Base-by-base conservation (phyloP, 2,113 vertebrate species). In the Alectura lathami region DNA sequence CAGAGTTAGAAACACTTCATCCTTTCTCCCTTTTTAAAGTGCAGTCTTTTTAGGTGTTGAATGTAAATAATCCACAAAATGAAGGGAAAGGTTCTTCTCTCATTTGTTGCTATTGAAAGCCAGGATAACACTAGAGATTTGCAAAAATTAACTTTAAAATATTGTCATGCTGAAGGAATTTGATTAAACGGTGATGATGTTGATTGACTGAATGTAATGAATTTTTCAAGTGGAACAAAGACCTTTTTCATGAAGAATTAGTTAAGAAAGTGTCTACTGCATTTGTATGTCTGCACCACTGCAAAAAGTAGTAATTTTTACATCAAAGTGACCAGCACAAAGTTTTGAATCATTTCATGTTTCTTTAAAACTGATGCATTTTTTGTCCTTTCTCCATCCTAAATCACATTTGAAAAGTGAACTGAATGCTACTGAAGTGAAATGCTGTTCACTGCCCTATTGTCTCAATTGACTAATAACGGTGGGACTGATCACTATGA, bases 41-140 rank as follows among this genome's bases (percentile, higher is more conserved):
- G 50, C n/a, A 13, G 66, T 88, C 78, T 92, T 96, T 96, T 96
- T 53, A 77, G 86, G 64, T 94, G 93, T 64, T 83, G 77, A 89
- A 97, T 81, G 42, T 47, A 97, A 96, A 96, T 95, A 88, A 90
- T 90, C 54, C 69, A 76, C 57, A 82, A 91, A 94, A 96, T 83
- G 36, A 92, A 94, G 23, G 30, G 20, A 77, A 94, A 43, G 8
- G 13, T 75, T 87, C 10, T 94, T 94, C 80, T 74, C 17, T 80
- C 73, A 82, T 96, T 83, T 94, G 66, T 38, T 91, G 6, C 73
- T 94, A 81, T 64, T 96, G 86, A 84, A 96, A 97, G 27, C 27
- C 53, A 86, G 32, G 36, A 67, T 42, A 96, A 72, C 62, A 93
- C 89, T 67, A 74, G 77, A 87, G 63, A 93, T 81, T 91, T 92